Evolutionary conservation across 2,888 invertebrate genomes (phyloP).

Genomic region (Machimus atricapillus): DNA sequence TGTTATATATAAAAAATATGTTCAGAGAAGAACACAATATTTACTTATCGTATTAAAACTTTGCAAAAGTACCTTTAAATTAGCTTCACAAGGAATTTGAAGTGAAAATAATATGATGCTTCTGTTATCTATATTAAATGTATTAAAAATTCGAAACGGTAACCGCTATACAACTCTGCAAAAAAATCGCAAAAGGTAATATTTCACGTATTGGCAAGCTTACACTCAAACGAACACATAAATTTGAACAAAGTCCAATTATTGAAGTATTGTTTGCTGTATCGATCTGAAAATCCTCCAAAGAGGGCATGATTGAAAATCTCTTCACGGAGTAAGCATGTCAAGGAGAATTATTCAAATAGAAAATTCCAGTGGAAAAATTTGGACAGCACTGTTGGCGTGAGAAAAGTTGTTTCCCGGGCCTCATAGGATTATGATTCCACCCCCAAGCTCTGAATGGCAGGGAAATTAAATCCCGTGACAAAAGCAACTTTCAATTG

Average conservation of each 20-base stretch:
- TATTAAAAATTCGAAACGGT: not conserved
- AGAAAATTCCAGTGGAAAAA: not conserved
- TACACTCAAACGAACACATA: not conserved
- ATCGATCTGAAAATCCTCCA: not conserved
- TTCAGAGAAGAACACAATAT: not conserved
- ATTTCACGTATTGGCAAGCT: not conserved
- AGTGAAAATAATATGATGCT: not conserved
- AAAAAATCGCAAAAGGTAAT: not conserved
- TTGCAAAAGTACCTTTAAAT: not conserved
- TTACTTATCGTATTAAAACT: not conserved
- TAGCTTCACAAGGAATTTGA: not conserved
- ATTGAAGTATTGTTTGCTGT: not conserved
- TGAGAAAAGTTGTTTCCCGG: not conserved
- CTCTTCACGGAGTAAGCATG: not conserved
- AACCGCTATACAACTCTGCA: not conserved
- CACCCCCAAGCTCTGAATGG: not conserved
- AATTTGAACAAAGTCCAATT: not conserved
- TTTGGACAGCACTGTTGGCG: not conserved
- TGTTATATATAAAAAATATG: too few relatives aligned
- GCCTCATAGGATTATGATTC: not conserved
- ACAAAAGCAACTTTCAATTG: not conserved
- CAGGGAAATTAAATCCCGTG: not conserved
- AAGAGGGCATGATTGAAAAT: not conserved
- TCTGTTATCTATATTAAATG: not conserved
- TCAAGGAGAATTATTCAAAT: not conserved